phyloP scores from a whole-genome alignment of 1,140 invertebrate genomes.

The Pseudomyrmex flavicornis region DNA sequence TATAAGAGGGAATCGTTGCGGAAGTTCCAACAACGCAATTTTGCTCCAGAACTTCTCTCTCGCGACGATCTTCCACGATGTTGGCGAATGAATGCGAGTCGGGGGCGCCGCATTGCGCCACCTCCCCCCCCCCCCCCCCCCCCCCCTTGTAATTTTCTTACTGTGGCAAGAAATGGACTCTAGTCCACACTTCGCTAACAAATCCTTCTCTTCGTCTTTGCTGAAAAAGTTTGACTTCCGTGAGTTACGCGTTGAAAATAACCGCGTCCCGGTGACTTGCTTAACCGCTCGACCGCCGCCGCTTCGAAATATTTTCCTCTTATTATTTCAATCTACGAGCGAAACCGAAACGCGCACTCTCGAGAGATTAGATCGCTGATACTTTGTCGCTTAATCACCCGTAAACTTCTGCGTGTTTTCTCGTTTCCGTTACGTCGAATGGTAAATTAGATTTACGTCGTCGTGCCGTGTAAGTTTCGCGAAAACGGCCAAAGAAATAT shows the following conservation, averaged over 20 bases:
- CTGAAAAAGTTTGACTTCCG: not conserved
- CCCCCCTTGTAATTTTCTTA: constrained; percentile 45
- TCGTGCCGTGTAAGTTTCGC: not conserved
- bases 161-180: constrained; percentile 6
- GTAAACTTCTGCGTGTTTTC: constrained; percentile 9
- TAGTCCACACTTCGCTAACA: not conserved
- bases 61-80: constrained; percentile 5
- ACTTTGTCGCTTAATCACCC: constrained; percentile 8
- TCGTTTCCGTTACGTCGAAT: not conserved
- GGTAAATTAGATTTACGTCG: not conserved
- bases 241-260: constrained; percentile 6
- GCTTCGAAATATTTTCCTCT: not conserved
- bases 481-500: not conserved
- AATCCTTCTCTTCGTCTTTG: not conserved
- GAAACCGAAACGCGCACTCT: not conserved
- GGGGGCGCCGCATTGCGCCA: constrained; percentile 66
- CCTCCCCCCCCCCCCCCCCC: constrained; percentile 66
- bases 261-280: not conserved
- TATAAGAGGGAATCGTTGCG: not conserved
- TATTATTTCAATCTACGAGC: not conserved
- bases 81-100: constrained; percentile 41
- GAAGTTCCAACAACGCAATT: not conserved
- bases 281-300: not conserved
- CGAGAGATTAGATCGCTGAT: not conserved
- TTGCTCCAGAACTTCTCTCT: constrained; percentile 12